A percentile compares a stretch with the other conserved stretches of the same genome.
Conservation (phyloP, 2,797 vertebrate species). For the Tachyglossus aculeatus region DNA sequence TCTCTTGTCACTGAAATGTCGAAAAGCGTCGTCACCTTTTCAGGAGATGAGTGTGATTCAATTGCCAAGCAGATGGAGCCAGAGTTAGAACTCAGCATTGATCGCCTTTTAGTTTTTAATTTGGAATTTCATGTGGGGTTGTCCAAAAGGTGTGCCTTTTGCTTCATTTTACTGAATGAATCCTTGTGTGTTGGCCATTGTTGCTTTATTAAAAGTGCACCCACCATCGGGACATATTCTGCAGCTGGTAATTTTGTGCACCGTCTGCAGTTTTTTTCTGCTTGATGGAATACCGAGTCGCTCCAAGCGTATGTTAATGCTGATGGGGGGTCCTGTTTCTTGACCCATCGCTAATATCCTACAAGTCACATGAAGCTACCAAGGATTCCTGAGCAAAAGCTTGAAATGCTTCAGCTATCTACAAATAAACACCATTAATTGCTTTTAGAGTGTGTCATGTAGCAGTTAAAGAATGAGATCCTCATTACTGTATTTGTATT, state of each 20-base stretch:
- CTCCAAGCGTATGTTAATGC: slow-evolving; percentile 59
- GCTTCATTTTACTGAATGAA: slow-evolving; percentile 21
- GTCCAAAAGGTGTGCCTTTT: not conserved
- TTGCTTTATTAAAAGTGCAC: slow-evolving; percentile 44
- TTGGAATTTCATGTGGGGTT: accelerated
- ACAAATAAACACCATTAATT: slow-evolving; percentile 67
- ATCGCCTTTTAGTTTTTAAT: slow-evolving; percentile 18
- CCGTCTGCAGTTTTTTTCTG: slow-evolving; percentile 46
- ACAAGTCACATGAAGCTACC: slow-evolving; percentile 60
- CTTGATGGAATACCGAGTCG: slow-evolving; percentile 50
- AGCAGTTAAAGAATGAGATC: slow-evolving; percentile 53
- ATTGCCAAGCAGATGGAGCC: slow-evolving; percentile 13
- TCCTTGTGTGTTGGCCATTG: not conserved
- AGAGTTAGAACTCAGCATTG: not conserved
- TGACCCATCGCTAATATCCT: slow-evolving; percentile 71
- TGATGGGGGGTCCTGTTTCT: slow-evolving; percentile 46
- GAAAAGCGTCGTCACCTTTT: not conserved
- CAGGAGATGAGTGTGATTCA: slow-evolving; percentile 12
- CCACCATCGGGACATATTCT: slow-evolving; percentile 12
- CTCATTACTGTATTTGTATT: slow-evolving; percentile 50
- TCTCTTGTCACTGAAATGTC: not conserved
- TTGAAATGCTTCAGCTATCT: slow-evolving; percentile 59
- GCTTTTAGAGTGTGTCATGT: slow-evolving; percentile 50
- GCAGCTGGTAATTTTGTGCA: slow-evolving; percentile 52
- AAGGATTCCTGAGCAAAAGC: slow-evolving; percentile 56